Evolutionary conservation across 2,113 vertebrate species (phyloP).

Genomic region (Gallinago paraguaiae): DNA sequence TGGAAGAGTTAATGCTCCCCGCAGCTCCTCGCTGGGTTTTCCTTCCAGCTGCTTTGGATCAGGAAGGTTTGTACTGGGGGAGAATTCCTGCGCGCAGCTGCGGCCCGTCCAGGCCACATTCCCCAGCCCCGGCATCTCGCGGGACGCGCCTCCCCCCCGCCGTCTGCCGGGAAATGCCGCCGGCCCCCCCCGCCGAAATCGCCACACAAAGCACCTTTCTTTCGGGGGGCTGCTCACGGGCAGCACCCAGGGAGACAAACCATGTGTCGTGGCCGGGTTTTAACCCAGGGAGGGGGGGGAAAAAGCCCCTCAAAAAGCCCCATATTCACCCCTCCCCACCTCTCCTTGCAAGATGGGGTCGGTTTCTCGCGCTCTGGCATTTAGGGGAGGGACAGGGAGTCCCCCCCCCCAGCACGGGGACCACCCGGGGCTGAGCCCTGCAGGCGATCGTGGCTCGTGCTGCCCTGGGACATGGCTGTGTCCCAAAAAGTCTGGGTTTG

Average conservation of each 20-base stretch:
- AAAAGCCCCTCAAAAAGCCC: accelerated
- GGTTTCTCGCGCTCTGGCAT: too few relatives aligned
- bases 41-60: constrained; percentile 87
- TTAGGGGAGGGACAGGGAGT: too few relatives aligned
- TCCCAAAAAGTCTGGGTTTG: not conserved
- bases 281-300: not conserved
- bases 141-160: not conserved
- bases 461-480: not conserved
- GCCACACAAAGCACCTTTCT: not conserved
- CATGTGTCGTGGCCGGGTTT: accelerated
- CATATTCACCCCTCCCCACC: not conserved
- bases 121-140: constrained; percentile 19
- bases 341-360: accelerated
- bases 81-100: constrained; percentile 81
- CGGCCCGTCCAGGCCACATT: constrained; percentile 64
- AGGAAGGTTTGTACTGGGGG: constrained; percentile 71
- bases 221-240: not conserved
- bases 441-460: too few relatives aligned
- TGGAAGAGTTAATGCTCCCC: constrained; percentile 58
- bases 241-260: not conserved
- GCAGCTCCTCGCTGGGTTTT: constrained; percentile 74
- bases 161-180: not conserved
- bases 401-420: not conserved
- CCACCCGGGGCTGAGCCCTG: not conserved
- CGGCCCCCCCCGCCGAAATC: not conserved